Conservation (phyloP, 2,113 vertebrate species). For the Fulmarus glacialis region DNA sequence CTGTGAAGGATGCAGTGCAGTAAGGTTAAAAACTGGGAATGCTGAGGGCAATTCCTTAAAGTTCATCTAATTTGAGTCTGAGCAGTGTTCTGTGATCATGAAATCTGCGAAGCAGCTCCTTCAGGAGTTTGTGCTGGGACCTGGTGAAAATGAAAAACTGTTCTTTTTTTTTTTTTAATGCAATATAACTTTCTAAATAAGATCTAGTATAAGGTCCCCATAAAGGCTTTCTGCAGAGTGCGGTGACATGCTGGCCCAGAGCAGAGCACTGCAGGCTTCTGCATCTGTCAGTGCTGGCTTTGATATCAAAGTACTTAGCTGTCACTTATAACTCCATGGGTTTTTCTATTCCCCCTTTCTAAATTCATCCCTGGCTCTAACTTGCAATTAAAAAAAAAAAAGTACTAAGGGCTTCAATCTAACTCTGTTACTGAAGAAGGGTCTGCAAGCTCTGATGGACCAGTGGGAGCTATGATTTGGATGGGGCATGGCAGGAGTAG, state of each 20-base stretch:
- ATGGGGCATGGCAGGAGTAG: not conserved
- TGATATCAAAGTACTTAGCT: not conserved
- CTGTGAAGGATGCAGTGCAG: not conserved
- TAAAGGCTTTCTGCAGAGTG: not conserved
- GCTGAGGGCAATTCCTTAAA: not conserved
- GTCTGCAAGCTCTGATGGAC: not conserved
- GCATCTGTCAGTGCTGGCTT: conserved; percentile 43
- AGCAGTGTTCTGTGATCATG: accelerated
- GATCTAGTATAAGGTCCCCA: not conserved
- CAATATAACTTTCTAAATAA: not conserved
- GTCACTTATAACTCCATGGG: not conserved
- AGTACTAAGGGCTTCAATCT: not conserved
- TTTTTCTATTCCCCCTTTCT: not conserved
- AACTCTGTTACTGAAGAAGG: not conserved
- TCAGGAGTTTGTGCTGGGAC: not conserved
- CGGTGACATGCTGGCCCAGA: not conserved
- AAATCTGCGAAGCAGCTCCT: not conserved
- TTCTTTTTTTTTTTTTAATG: not conserved
- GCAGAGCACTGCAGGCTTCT: not conserved
- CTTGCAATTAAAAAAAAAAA: not conserved
- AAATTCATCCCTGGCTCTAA: not conserved
- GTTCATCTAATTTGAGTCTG: accelerated
- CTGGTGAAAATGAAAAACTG: not conserved
- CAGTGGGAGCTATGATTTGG: not conserved
- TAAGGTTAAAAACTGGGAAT: not conserved